phyloP scores from a whole-genome alignment of 2,797 vertebrate genomes.

The Serranus cabrilla region DNA sequence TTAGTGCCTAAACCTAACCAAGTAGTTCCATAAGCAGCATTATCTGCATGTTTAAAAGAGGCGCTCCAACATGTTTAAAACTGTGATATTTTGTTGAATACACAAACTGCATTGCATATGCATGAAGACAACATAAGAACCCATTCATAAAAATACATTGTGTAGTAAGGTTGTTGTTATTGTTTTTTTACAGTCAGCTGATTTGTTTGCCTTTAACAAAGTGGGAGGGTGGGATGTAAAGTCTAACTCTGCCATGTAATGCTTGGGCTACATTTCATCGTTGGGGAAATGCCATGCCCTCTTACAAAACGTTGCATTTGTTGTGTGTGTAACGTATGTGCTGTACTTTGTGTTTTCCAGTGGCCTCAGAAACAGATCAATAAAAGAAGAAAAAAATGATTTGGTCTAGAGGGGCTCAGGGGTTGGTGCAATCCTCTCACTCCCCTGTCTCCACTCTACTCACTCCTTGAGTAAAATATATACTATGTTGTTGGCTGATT shows the following conservation, averaged over 20 bases:
- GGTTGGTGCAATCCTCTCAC: conserved; percentile 21
- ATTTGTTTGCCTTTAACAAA: conserved; percentile 16
- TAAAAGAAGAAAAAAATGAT: conserved; percentile 3
- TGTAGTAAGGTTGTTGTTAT: no score
- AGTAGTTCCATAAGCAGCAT: no score
- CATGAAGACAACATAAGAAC: no score
- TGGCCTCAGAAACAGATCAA: conserved; percentile 9
- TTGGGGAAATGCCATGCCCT: neutral
- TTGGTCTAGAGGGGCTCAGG: conserved; percentile 11
- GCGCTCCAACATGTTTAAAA: no score
- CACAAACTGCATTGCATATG: no score
- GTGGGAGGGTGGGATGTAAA: neutral
- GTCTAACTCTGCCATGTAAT: conserved; percentile 2
- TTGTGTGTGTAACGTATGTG: neutral
- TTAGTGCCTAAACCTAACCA: no score
- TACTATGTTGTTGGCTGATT: conserved; percentile 32
- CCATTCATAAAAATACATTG: no score
- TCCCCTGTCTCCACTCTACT: conserved; percentile 33
- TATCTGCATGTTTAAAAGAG: no score
- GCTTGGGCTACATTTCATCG: neutral
- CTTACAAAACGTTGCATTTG: neutral
- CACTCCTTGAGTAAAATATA: conserved; percentile 45
- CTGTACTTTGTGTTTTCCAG: neutral
- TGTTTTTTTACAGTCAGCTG: neutral
- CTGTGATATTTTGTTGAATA: no score